phyloP scores from a whole-genome alignment of 1,140 invertebrate genomes.

The Wasmannia auropunctata region DNA sequence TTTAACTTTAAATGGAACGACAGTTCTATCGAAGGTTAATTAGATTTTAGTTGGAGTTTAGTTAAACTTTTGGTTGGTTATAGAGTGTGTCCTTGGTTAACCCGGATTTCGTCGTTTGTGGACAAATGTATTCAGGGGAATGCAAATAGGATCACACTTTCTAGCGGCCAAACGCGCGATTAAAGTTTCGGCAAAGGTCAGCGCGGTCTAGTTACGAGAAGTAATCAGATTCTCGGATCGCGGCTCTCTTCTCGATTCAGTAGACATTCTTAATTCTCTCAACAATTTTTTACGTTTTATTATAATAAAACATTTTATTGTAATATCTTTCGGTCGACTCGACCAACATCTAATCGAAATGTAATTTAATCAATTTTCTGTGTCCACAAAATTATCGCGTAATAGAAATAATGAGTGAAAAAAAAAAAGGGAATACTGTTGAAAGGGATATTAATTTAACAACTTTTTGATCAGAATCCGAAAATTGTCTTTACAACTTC shows the following conservation, averaged over 20 bases:
- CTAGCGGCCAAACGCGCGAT: conserved; percentile 30
- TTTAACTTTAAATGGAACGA: neutral
- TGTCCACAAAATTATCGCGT: neutral
- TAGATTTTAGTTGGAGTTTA: neutral
- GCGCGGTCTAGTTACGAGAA: conserved; percentile 70
- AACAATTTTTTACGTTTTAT: neutral
- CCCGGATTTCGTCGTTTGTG: neutral
- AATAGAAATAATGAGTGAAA: neutral
- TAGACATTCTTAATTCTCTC: neutral
- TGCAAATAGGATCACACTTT: conserved; percentile 38
- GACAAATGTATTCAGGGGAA: neutral
- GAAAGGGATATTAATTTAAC: neutral
- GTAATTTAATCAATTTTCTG: neutral
- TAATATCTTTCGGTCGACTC: neutral
- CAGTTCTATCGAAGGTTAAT: neutral
- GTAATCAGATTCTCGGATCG: conserved; percentile 77
- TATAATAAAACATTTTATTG: neutral
- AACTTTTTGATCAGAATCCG: neutral
- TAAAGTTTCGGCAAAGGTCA: conserved; percentile 71
- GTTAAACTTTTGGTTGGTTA: neutral
- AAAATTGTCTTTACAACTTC: neutral
- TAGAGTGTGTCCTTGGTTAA: neutral
- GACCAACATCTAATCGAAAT: neutral
- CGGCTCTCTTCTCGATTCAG: conserved; percentile 61
- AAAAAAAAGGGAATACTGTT: neutral